Percentiles rank a stretch among this genome's conserved stretches.
phyloP scores from a whole-genome alignment of 2,888 invertebrate species.

The Herminia tarsipennalis region DNA sequence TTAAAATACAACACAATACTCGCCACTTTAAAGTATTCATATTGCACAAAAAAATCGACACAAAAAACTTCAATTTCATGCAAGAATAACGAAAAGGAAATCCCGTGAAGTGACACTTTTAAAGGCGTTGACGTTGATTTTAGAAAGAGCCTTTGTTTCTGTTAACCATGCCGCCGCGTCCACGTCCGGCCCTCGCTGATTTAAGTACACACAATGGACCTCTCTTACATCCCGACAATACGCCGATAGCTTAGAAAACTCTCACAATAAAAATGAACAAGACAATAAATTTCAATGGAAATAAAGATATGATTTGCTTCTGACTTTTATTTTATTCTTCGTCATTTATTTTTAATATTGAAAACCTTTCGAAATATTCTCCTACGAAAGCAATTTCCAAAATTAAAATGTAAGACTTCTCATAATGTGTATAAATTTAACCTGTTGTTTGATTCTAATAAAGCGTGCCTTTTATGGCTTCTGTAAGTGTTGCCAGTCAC shows the following conservation, averaged over 20 bases:
- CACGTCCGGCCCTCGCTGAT: constrained; percentile 66
- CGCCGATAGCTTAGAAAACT: constrained; percentile 76
- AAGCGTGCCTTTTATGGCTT: constrained; percentile 69
- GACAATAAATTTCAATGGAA: constrained; percentile 71
- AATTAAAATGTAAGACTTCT: not conserved
- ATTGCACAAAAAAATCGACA: constrained; percentile 18
- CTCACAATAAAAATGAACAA: constrained; percentile 74
- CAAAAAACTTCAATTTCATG: constrained; percentile 40
- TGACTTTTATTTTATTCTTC: constrained; percentile 51
- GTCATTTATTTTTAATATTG: constrained; percentile 50
- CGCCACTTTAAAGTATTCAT: not conserved
- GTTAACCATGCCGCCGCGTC: constrained; percentile 58
- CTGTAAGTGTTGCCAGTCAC: constrained; percentile 69
- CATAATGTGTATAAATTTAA: constrained; percentile 47
- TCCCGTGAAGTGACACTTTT: constrained; percentile 64
- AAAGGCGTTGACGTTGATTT: constrained; percentile 67
- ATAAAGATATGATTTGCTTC: constrained; percentile 66
- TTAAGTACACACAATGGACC: constrained; percentile 73
- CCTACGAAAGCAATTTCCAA: no score
- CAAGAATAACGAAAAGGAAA: constrained; percentile 54
- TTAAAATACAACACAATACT: not conserved
- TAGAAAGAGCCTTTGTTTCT: constrained; percentile 74
- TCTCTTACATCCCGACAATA: constrained; percentile 66
- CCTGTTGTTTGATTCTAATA: constrained; percentile 71
- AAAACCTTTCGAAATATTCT: constrained; percentile 23